Evolutionary conservation across 2,888 invertebrate genomes (phyloP).

Genomic region (Ochropacha duplaris): DNA sequence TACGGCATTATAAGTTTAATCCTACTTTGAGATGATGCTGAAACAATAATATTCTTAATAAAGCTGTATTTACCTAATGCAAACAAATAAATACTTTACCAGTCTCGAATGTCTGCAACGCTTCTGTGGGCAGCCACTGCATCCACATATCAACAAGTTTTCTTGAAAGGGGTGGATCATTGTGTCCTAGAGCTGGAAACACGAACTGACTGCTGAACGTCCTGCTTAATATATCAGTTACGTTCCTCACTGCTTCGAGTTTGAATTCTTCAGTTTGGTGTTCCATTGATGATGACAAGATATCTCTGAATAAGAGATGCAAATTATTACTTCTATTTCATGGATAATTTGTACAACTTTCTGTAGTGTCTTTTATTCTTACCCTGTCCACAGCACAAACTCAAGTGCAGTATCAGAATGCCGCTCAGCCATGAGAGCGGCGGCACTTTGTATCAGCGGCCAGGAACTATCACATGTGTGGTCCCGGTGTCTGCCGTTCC

Average conservation of each 20-base stretch:
- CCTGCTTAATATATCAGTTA: conserved; percentile 90
- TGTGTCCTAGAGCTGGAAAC: conserved; percentile 95
- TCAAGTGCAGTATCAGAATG: conserved; percentile 91
- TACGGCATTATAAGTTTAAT: not conserved
- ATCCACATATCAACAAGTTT: conserved; percentile 91
- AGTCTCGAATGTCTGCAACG: conserved; percentile 90
- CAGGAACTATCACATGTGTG: conserved; percentile 94
- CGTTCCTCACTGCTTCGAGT: conserved; percentile 89
- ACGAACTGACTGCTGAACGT: conserved; percentile 95
- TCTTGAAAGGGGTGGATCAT: conserved; percentile 87
- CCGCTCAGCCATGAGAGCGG: conserved; percentile 92
- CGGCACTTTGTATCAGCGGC: conserved; percentile 94
- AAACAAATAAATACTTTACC: conserved; percentile 74
- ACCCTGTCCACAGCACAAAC: conserved; percentile 98
- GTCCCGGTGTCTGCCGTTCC: conserved; percentile 79
- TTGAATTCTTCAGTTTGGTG: conserved; percentile 86
- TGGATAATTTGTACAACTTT: no score
- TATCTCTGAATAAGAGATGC: conserved; percentile 85
- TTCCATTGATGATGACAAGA: conserved; percentile 89
- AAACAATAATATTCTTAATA: not conserved
- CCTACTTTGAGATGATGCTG: not conserved
- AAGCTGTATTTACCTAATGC: not conserved
- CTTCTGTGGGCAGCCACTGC: conserved; percentile 92
- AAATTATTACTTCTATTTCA: no score
- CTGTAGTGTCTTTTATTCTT: conserved; percentile 37